Evolutionary conservation across 1,140 invertebrate genomes (phyloP).

Genomic region (Pinna nobilis): DNA sequence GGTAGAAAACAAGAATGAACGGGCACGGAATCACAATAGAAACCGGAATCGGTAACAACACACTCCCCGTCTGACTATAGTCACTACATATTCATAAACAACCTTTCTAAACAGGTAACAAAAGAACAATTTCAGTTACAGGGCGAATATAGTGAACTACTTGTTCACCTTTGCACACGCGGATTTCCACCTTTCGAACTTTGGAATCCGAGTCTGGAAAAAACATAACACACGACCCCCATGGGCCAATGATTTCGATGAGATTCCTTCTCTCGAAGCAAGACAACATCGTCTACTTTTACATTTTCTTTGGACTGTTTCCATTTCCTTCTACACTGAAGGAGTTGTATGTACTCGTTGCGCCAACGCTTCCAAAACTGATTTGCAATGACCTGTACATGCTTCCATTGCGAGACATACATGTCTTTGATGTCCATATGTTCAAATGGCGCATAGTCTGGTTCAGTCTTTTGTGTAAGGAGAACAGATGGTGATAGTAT

Average conservation of each 20-base stretch:
- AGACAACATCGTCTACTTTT: constrained; percentile 32
- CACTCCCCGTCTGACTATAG: constrained; percentile 27
- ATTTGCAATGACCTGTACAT: constrained; percentile 24
- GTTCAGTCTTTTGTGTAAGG: too few relatives aligned
- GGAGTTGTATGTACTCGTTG: constrained; percentile 26
- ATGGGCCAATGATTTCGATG: constrained; percentile 34
- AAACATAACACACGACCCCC: constrained; percentile 5
- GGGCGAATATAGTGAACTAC: constrained; percentile 5
- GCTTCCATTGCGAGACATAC: constrained; percentile 27
- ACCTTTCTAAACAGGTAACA: constrained; percentile 10
- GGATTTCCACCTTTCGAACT: constrained; percentile 9
- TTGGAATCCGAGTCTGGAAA: constrained; percentile 2
- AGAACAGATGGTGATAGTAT: not conserved
- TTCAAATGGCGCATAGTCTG: not conserved
- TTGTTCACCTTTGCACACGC: constrained; percentile 5
- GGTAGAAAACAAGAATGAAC: too few relatives aligned
- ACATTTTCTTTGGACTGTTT: constrained; percentile 15
- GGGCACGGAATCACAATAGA: too few relatives aligned
- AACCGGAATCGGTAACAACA: constrained; percentile 8
- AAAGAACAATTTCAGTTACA: constrained; percentile 8
- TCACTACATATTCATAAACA: not conserved
- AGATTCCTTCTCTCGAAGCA: constrained; percentile 26
- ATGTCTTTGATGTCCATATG: constrained; percentile 7
- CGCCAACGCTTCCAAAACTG: constrained; percentile 46
- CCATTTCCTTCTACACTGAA: constrained; percentile 42